These are phyloP conservation scores for Ceratitis capitata DNA, from an alignment of 1,140 invertebrate species.

Conservation along the genomic window DNA sequence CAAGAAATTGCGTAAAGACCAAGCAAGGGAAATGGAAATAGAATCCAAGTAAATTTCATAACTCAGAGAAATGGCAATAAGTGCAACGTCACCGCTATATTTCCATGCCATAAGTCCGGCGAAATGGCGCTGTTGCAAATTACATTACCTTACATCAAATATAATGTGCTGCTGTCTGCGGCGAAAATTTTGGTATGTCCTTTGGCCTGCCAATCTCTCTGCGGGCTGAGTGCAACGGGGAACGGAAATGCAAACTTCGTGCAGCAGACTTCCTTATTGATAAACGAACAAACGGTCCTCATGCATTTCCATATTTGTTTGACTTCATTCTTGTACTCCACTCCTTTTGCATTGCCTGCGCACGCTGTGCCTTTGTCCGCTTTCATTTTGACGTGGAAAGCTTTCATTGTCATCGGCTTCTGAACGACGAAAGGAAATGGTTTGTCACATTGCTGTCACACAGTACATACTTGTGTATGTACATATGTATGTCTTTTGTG, in stretches of 20 bases:
- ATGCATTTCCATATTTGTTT: not conserved
- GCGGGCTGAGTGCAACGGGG: no score
- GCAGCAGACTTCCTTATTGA: not conserved
- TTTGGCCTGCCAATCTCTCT: not conserved
- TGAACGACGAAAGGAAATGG: not conserved
- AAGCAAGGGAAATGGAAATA: not conserved
- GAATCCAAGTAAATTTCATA: not conserved
- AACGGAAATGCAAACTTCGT: not conserved
- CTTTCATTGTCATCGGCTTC: not conserved
- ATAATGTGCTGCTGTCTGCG: not conserved
- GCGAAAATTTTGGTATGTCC: not conserved
- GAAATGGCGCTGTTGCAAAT: not conserved
- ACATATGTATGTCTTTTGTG: no score
- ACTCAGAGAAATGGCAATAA: not conserved
- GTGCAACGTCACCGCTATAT: not conserved
- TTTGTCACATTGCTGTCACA: slow-evolving; percentile 11
- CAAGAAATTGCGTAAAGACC: not conserved
- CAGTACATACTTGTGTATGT: no score
- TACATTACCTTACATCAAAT: not conserved
- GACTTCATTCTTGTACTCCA: not conserved
- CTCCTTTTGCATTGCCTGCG: not conserved
- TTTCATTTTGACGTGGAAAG: not conserved
- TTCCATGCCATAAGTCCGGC: not conserved
- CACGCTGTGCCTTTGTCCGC: not conserved
- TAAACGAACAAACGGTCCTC: not conserved